Base-by-base conservation (phyloP, 2,797 vertebrate species). In the Choloepus didactylus region DNA sequence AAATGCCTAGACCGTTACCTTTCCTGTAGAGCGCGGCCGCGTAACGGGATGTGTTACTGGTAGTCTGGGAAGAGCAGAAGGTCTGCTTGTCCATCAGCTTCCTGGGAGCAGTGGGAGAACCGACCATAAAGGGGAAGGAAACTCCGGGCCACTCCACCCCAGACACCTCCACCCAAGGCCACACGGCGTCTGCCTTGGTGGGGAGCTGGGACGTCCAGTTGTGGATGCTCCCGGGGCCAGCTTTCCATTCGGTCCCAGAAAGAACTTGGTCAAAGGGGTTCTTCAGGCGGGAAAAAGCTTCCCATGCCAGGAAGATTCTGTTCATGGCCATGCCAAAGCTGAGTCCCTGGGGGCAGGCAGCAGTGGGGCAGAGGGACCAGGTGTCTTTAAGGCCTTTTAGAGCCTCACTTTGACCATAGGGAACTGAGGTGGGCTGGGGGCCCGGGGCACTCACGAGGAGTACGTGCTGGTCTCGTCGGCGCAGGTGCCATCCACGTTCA, bases 21-120 rank as follows among this genome's bases (percentile, higher is more conserved):
- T 99, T 99, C 95, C 98, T 99, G 97, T 99, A 99, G 96, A 99
- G 97, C 23, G 99, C 99, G 83, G 99, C 99, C 2, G 99, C 99
- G 4, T 99, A 99, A 97, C 99, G 99, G 76, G 99, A 99, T 25
- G 99, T 99, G 89, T 99, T 99, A 95, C 98, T 99, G 5, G 99
- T 99, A 95, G 99, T 99, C 97, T 99, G 99, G 1, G 99, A 99
- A 94, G 99, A 99, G 51, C 99, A 99, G 97, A 99, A 99, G 0
- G 98, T 98, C 96, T 99, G 99, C 89, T 99, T 99, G 98, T 99
- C 99, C 99, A 99, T 99, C 98, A 99, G 98, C 98, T 99, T 99
- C 97, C 99, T 99, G 96, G 62, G 96, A 97, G 94, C 5, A 98
- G 54, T 93, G 38, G 46, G 95, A 94, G 79, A 92, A 89, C 0